These are phyloP conservation scores for Urocitellus parryii DNA, from an alignment of 2,113 vertebrate species.

Conservation along the genomic window DNA sequence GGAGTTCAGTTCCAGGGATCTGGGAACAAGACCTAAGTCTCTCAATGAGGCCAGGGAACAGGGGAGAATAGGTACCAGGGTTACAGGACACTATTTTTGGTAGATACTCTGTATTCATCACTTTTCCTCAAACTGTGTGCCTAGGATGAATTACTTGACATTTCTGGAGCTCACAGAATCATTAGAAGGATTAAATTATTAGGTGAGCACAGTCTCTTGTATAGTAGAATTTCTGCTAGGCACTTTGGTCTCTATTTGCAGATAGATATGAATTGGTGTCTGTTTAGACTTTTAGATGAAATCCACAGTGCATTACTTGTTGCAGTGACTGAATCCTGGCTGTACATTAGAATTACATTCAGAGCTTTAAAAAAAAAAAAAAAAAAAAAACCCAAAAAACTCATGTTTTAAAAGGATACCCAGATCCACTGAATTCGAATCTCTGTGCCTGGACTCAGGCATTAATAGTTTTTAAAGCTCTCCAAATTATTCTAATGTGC, in stretches of 20 bases:
- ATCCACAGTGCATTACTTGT: neutral
- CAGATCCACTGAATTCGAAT: neutral
- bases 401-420: neutral
- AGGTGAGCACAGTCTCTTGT: neutral
- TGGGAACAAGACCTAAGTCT: neutral
- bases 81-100: neutral
- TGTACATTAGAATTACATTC: neutral
- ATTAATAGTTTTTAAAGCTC: neutral
- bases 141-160: neutral
- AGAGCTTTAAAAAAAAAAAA: neutral
- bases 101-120: accelerated
- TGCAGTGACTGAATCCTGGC: neutral
- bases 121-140: neutral
- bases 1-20: neutral
- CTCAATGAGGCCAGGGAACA: neutral
- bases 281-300: neutral
- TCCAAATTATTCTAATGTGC: neutral
- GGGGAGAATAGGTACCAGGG: neutral
- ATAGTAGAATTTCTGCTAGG: neutral
- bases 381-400: neutral
- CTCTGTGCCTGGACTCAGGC: neutral
- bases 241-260: neutral
- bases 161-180: neutral
- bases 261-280: neutral
- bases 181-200: neutral